phyloP scores from a whole-genome alignment of 2,113 vertebrate species.

The Loxodonta africana region DNA sequence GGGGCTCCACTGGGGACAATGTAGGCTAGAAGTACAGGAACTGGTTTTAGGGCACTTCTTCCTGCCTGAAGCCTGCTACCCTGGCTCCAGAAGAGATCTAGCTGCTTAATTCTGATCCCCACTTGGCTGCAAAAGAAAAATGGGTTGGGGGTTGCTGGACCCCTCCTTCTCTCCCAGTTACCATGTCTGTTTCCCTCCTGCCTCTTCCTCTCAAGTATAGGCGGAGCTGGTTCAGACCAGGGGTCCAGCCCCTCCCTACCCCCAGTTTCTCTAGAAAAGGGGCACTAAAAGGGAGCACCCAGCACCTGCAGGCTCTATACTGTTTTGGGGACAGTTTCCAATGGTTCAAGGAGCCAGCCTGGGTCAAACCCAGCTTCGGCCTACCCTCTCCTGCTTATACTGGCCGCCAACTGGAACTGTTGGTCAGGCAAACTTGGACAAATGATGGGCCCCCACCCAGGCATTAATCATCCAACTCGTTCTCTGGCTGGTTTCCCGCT shows the following conservation, averaged over 20 bases:
- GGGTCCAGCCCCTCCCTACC: neutral
- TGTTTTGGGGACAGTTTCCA: neutral
- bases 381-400: neutral
- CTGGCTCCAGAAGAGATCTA: neutral
- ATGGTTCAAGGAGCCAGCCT: neutral
- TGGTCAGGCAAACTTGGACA: neutral
- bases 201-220: neutral
- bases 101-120: neutral
- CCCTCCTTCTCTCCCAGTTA: neutral
- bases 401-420: neutral
- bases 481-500: neutral
- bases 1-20: rapidly evolving
- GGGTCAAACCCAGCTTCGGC: neutral
- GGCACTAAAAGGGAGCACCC: neutral
- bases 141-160: too few species aligned
- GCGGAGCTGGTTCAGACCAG: neutral
- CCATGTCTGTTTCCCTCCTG: neutral
- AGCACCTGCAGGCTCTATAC: neutral
- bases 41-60: neutral
- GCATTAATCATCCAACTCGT: rapidly evolving
- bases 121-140: neutral
- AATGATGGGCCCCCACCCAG: neutral
- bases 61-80: neutral
- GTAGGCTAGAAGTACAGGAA: neutral
- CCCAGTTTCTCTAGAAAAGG: neutral